phyloP scores from a whole-genome alignment of 2,113 vertebrate genomes.

The Sander vitreus region DNA sequence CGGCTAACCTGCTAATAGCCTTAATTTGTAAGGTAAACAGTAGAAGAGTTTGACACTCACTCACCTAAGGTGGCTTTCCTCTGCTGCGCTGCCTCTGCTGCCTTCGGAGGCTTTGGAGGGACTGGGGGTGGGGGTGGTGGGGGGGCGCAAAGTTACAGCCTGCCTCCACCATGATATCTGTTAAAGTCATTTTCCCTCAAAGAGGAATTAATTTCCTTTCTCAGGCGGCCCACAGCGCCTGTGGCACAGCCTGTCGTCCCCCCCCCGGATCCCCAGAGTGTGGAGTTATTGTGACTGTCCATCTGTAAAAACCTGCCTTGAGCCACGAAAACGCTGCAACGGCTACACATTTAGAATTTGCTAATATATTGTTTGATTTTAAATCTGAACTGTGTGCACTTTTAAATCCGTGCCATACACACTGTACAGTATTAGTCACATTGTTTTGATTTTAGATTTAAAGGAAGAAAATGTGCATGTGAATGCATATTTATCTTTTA shows the following conservation, averaged over 20 bases:
- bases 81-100: conserved; percentile 61
- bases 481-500: background rate
- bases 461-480: background rate
- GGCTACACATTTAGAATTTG: background rate
- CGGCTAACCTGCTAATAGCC: conserved; percentile 77
- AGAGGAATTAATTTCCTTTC: conserved; percentile 86
- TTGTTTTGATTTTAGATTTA: background rate
- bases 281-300: conserved; percentile 30
- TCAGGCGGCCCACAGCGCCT: conserved; percentile 69
- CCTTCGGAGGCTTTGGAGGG: conserved; percentile 45
- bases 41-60: conserved; percentile 69
- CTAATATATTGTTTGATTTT: conserved; percentile 1
- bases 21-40: conserved; percentile 82
- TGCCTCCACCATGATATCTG: conserved; percentile 75
- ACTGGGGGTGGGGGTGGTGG: conserved; percentile 32
- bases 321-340: conserved; percentile 2
- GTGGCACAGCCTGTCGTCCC: conserved; percentile 66
- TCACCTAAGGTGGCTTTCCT: conserved; percentile 71
- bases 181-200: conserved; percentile 85
- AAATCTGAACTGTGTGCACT: background rate
- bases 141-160: conserved; percentile 60
- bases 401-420: background rate
- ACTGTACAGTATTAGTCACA: background rate
- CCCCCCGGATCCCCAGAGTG: conserved; percentile 26
- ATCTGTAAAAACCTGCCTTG: conserved; percentile 26